Evolutionary conservation across 2,797 vertebrate genomes (phyloP), one percentile per base, ranked within the genome.

Genomic region (Steatocranus sp.): DNA sequence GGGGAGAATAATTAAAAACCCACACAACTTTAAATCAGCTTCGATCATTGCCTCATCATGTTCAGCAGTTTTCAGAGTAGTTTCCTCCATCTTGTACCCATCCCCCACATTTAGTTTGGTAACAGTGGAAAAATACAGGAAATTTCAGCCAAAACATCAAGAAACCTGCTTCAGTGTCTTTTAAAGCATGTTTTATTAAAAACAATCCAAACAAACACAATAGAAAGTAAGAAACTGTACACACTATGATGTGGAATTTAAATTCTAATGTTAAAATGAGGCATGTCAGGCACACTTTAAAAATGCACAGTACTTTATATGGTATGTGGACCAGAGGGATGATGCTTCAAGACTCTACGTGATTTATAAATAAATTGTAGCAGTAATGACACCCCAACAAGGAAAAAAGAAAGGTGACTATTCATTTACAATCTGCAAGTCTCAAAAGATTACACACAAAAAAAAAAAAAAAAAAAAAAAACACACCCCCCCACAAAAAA

Each of bases 171-270:
- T 0, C 66, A 43, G 46, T 27, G 68, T 85, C 82, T 88, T 92
- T 92, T 49, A 86, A 90, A 92, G 82, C 17, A 66, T 12, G n/a
- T 68, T 93, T 96, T 96, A 95, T 96, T 95, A 93, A 95, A 96
- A 96, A 94, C 53, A 89, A 83, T 87, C 54, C 81, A 85, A 91
- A 56, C 83, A 92, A 68, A 92, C 76, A 90, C 75, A 61, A 34
- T 17, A 66, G 82, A 84, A 85, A 83, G 88, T 87, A 90, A 94
- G 84, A 94, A 94, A 94, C 96, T 96, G 94, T 96, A 97, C 95
- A 96, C 84, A 75, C 89, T 87, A 91, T 30, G 15, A 92, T 12
- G 15, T 30, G 6, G 58, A 88, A 51, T 86, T 85, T 34, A 79
- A 83, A 12, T 87, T 85, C 53, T 43, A 86, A 85, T 58, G 68